Evolutionary conservation across 92 coral and sea anemone species (phyloP), one percentile per base, ranked within the genome.

Genomic region (Phymanthus crucifer): DNA sequence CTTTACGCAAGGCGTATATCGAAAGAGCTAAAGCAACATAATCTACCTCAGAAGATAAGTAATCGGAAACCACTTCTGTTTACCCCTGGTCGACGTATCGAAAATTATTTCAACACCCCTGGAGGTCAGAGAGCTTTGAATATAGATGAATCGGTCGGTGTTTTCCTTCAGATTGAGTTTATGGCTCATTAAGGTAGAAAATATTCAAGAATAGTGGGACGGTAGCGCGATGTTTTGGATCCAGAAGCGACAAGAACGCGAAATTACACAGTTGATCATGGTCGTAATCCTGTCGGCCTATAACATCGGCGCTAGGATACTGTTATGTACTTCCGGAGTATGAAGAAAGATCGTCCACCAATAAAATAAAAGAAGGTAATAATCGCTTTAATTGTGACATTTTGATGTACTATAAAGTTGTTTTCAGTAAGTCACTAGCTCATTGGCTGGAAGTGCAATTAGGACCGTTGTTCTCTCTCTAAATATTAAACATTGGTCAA

Each of bases 1-100:
- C 69, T 33, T 37, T 61, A 61, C 81, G 38, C 61, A 47, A 77
- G 81, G 81, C 81, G 81, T 77, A 77, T 32, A 71, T 61, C 46
- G 34, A 77, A 54, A 36, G n/a, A 21, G 43, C 29, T 37, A 12
- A 36, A 87, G 87, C 87, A 87, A 78, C 74, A 18, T 83, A 77
- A 87, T 87, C 90, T 77, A 76, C 65, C 71, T 57, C 71, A 61
- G 35, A 26, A 54, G 76, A 67, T 33, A 48, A 82, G 90, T 83
- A 87, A 87, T 80, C 78, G 71, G 90, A 87, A 78, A 87, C 90
- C 90, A 46, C 69, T 76, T 70, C 8, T 81, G 43, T 75, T 36
- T 58, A 77, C 79, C 73, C 40, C 33, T n/a, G 48, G 87, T 72
- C 83, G 83, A 86, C 90, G 79, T 77, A 81, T 70, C 74, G 40